A percentile compares a stretch with the other conserved stretches of the same genome.
Conservation (phyloP, 1,140 invertebrate species). For the Spodoptera litura region DNA sequence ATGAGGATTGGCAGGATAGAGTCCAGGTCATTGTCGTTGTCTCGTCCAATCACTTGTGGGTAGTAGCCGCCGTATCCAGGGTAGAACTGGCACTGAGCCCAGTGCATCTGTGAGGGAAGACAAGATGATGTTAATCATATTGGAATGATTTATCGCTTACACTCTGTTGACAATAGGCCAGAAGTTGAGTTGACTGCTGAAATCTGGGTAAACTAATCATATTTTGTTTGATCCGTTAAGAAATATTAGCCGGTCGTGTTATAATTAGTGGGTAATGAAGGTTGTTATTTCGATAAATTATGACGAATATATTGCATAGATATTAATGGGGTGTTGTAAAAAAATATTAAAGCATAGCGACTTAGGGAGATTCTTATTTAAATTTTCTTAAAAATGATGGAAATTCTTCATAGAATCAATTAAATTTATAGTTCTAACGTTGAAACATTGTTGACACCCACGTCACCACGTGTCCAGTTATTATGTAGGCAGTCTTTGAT, state of each 20-base stretch:
- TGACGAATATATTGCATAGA: too few species aligned
- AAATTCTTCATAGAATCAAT: background rate
- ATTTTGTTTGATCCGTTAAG: constrained; percentile 3
- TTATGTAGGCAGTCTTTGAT: constrained; percentile 24
- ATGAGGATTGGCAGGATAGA: constrained; percentile 63
- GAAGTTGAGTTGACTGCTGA: background rate
- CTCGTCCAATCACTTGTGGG: constrained; percentile 12
- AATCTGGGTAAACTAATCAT: background rate
- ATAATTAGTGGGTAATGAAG: background rate
- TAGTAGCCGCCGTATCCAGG: constrained; percentile 47
- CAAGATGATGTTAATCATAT: constrained; percentile 7
- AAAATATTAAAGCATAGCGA: too few species aligned
- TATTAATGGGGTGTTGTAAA: too few species aligned
- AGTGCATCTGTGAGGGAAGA: constrained; percentile 44
- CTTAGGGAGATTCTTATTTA: too few species aligned
- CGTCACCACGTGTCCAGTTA: constrained; percentile 1
- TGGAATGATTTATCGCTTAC: constrained; percentile 9
- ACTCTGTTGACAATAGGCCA: constrained; percentile 35
- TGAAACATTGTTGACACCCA: background rate
- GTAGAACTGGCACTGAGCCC: constrained; percentile 54
- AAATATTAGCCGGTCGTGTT: background rate
- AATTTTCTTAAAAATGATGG: too few species aligned
- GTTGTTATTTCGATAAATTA: background rate
- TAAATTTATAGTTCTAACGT: background rate
- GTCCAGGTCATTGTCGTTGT: constrained; percentile 59